These are phyloP conservation scores for Carassius gibelio DNA, from an alignment of 2,113 vertebrate genomes.

Conservation along the genomic window DNA sequence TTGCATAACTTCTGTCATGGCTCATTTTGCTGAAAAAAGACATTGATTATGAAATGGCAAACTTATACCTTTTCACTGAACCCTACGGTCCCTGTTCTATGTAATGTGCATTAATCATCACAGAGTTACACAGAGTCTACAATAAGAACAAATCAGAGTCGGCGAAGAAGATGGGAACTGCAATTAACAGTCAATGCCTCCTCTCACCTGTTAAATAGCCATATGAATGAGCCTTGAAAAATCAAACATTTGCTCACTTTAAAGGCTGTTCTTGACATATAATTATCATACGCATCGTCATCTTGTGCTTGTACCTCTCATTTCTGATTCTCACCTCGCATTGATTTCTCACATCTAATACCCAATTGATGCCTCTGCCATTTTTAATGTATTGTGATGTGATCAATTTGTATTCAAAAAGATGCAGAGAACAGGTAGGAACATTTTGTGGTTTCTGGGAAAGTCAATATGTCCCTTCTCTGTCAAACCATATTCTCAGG, in stretches of 20 bases:
- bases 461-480: background rate
- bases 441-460: background rate
- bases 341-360: background rate
- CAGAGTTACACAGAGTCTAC: background rate
- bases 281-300: background rate
- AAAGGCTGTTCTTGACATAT: background rate
- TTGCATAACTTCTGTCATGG: background rate
- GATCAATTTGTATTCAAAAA: conserved; percentile 13
- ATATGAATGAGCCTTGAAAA: background rate
- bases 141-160: background rate
- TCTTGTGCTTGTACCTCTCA: background rate
- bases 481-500: background rate
- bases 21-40: background rate
- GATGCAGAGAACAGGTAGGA: background rate
- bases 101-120: background rate
- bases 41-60: conserved; percentile 18
- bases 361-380: background rate
- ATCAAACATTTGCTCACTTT: conserved; percentile 30
- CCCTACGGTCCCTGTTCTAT: background rate
- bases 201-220: background rate
- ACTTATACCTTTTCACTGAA: conserved; percentile 5
- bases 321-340: background rate
- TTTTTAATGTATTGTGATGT: background rate
- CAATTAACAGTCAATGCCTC: background rate
- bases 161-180: background rate